phyloP scores from a whole-genome alignment of 1,140 invertebrate genomes.

The Eulimnadia texana region DNA sequence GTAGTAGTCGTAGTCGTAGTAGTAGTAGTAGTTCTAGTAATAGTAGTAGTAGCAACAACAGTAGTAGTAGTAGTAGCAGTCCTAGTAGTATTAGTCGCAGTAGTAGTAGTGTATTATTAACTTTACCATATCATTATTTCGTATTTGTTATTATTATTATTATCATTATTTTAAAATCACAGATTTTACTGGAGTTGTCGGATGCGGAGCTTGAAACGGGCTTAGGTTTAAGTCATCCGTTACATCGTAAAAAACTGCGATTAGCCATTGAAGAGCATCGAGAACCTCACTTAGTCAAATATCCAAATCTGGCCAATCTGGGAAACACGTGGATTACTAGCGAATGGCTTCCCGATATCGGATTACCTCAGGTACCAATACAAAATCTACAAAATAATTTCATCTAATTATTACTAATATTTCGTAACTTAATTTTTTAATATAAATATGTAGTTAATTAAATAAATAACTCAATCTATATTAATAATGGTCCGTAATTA shows the following conservation, averaged over 20 bases:
- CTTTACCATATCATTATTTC: too few species aligned
- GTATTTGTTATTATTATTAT: background rate
- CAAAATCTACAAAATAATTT: background rate
- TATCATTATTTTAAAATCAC: background rate
- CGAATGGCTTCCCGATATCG: conserved; percentile 80
- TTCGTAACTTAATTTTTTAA: too few species aligned
- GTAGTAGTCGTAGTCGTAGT: too few species aligned
- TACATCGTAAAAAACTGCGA: conserved; percentile 84
- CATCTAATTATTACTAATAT: background rate
- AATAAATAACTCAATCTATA: background rate
- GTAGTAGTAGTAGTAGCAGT: too few species aligned
- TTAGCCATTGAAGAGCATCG: conserved; percentile 84
- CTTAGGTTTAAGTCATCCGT: conserved; percentile 69
- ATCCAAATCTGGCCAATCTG: conserved; percentile 68
- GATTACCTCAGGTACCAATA: conserved; percentile 57
- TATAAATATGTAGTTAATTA: background rate
- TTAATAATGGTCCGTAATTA: background rate
- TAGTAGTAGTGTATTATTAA: too few species aligned
- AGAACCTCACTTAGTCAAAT: conserved; percentile 65
- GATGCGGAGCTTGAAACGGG: conserved; percentile 76
- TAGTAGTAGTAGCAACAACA: too few species aligned
- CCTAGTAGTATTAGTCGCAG: too few species aligned
- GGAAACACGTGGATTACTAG: conserved; percentile 82
- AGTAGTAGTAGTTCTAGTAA: too few species aligned
- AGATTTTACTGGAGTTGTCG: conserved; percentile 76